Evolutionary conservation across 1,140 invertebrate genomes (phyloP).

Genomic region (Maniola jurtina): DNA sequence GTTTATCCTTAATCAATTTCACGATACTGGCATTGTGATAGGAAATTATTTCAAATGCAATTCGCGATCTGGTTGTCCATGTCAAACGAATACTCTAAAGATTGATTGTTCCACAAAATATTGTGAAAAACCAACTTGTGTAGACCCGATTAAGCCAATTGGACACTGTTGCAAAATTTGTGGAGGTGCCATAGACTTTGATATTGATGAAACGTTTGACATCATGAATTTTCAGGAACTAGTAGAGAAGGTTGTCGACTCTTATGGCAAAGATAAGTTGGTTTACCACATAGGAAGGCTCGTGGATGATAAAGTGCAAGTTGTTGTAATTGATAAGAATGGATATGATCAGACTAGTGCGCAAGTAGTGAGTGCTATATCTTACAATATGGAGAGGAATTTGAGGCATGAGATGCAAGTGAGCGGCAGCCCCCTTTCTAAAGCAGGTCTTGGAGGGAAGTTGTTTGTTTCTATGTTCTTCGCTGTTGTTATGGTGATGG

Average conservation of each 20-base stretch:
- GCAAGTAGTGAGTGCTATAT: slow-evolving; percentile 48
- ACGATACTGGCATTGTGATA: slow-evolving; percentile 33
- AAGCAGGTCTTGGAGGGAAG: slow-evolving; percentile 48
- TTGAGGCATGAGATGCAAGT: slow-evolving; percentile 44
- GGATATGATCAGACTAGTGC: slow-evolving; percentile 58
- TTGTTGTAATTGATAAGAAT: slow-evolving; percentile 59
- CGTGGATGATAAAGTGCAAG: slow-evolving; percentile 44
- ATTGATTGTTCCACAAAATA: slow-evolving; percentile 57
- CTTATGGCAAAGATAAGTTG: slow-evolving; percentile 42
- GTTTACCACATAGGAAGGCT: slow-evolving; percentile 54
- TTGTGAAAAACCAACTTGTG: slow-evolving; percentile 51
- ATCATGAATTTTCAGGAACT: slow-evolving; percentile 47
- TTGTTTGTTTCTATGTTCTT: slow-evolving; percentile 63
- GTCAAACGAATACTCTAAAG: slow-evolving; percentile 44
- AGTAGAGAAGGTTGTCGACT: slow-evolving; percentile 40
- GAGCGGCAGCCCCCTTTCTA: slow-evolving; percentile 54
- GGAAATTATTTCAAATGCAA: slow-evolving; percentile 32
- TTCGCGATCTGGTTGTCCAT: slow-evolving; percentile 54
- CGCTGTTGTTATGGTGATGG: slow-evolving; percentile 43
- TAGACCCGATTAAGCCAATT: slow-evolving; percentile 54
- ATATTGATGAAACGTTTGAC: slow-evolving; percentile 53
- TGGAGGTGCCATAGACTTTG: slow-evolving; percentile 52
- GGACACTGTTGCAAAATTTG: slow-evolving; percentile 70
- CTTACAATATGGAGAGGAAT: slow-evolving; percentile 38
- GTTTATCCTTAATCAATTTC: slow-evolving; percentile 42